Evolutionary conservation across 1,140 invertebrate genomes (phyloP).

Genomic region (Palaemon carinicauda): DNA sequence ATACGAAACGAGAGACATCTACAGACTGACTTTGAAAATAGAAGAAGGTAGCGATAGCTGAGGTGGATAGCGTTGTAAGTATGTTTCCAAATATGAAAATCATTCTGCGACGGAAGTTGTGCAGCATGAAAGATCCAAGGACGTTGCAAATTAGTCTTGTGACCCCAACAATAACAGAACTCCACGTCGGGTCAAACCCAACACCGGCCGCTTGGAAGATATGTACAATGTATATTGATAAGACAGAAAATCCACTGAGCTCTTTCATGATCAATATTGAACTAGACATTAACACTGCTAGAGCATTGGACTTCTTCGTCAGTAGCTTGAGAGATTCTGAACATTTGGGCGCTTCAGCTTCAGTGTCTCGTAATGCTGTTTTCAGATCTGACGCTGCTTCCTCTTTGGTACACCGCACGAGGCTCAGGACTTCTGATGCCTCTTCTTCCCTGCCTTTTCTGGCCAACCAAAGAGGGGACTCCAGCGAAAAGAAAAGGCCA

Average conservation of each 20-base stretch:
- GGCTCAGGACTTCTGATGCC: neutral
- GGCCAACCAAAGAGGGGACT: constrained; percentile 9
- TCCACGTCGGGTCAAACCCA: neutral
- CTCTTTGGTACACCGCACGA: neutral
- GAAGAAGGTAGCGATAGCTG: neutral
- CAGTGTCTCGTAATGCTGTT: neutral
- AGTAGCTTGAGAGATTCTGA: neutral
- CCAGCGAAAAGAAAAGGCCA: neutral
- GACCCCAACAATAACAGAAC: neutral
- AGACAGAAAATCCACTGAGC: neutral
- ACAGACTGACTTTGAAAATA: neutral
- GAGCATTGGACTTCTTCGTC: neutral
- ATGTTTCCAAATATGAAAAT: neutral
- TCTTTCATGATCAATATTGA: neutral
- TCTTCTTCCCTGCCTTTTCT: constrained; percentile 2
- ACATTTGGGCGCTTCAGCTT: too few species aligned
- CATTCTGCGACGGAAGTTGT: neutral
- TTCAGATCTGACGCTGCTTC: neutral
- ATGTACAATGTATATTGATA: neutral
- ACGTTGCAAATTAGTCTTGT: neutral
- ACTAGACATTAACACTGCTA: neutral
- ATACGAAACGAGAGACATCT: neutral
- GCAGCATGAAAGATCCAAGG: neutral
- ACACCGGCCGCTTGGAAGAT: constrained; percentile 10
- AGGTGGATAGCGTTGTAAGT: neutral